Base-by-base conservation (phyloP, 2,113 vertebrate species). In the Emydura subglobosa region DNA sequence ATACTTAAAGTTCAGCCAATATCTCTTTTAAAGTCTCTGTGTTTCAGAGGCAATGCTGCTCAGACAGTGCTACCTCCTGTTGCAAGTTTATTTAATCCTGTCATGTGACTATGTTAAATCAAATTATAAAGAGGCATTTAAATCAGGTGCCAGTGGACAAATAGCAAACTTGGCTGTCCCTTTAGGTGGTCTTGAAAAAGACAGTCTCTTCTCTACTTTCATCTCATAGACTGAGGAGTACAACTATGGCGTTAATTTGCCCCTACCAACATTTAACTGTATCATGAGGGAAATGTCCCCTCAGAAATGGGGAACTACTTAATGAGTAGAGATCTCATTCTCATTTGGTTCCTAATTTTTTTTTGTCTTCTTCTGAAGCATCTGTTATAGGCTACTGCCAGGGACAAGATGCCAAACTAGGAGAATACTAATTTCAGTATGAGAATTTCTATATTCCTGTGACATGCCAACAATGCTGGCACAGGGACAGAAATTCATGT, bases 381-480 rank as follows among this genome's bases (percentile, higher is more conserved):
- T 95, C 94, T 97, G 91, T 94, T 86, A 79, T 21, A 87, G 22
- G 65, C 93, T 65, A 86, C 65, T 97, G 96, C 94, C 95, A 97
- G 87, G 78, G 87, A 78, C 0, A 3, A 42, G 84, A 96, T 65
- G 88, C 91, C 93, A 97, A 87, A 61, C 11, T n/a, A 86, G 81
- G 81, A 92, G 94, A 96, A 96, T 54, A 21, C 39, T 50, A 19
- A 92, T 95, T 96, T 95, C 87, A 94, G 91, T 87, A 83, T 92
- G 92, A 81, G 91, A 97, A 82, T 87, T 86, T 57, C 87, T 21
- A 0, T 57, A 84, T 91, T 87, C 85, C 53, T 57, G 44, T 83
- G 74, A 53, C 42, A 34, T 51, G 93, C 88, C 95, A 96, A 89
- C 49, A 95, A 50, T 39, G 5, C 78, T 50, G 53, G 39, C 42